Conservation (phyloP, 2,113 vertebrate genomes). For the Perccottus glenii region DNA sequence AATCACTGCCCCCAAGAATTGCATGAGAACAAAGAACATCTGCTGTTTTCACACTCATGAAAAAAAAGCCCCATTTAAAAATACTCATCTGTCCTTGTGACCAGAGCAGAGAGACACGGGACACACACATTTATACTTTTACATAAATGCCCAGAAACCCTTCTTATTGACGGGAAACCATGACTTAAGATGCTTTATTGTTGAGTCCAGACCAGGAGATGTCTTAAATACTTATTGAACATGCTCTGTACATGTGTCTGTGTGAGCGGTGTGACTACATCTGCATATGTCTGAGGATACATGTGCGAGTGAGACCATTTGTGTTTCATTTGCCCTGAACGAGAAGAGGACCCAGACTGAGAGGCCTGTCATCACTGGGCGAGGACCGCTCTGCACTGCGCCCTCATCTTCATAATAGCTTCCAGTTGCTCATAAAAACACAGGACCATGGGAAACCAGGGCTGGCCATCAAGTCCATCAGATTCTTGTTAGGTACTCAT, state of each 20-base stretch:
- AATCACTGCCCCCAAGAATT: not conserved
- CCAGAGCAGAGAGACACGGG: conserved; percentile 49
- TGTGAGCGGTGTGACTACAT: conserved; percentile 20
- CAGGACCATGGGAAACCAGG: conserved; percentile 69
- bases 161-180: conserved; percentile 20
- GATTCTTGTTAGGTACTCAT: conserved; percentile 45
- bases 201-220: conserved; percentile 34
- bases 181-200: conserved; percentile 33
- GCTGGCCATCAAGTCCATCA: conserved; percentile 56
- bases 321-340: conserved; percentile 76
- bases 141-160: conserved; percentile 39
- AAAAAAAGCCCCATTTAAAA: conserved; percentile 25
- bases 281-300: conserved; percentile 29
- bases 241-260: conserved; percentile 24
- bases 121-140: conserved; percentile 13
- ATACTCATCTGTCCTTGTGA: conserved; percentile 33
- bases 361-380: conserved; percentile 76
- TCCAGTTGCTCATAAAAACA: conserved; percentile 81
- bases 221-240: conserved; percentile 11
- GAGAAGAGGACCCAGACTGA: conserved; percentile 69
- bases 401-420: conserved; percentile 81
- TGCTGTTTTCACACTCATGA: conserved; percentile 28
- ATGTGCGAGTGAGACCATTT: conserved; percentile 70
- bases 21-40: not conserved
- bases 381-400: conserved; percentile 69